Evolutionary conservation across 2,888 invertebrate genomes (phyloP), one percentile per base, ranked within the genome.

Genomic region (Carcina quercana): DNA sequence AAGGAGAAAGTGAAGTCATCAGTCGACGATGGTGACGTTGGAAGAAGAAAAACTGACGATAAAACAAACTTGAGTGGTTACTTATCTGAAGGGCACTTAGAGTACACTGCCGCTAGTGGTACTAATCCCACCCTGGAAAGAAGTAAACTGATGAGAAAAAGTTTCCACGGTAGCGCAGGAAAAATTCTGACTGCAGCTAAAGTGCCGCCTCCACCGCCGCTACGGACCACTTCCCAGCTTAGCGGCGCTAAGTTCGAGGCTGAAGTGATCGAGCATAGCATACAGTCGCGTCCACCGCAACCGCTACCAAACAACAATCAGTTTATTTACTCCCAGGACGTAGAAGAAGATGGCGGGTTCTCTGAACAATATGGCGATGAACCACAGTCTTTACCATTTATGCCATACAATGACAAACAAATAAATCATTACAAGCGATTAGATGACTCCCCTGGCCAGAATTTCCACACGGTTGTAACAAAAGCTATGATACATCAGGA

Each of bases 101-200:
- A 95, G 53, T 93, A 91, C 55, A 84, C 87, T 13, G 88, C 86
- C 17, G 85, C 87, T 10, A 82, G 78, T 36, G 87, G 86, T 17
- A 88, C 91, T 15, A 93, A 94, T 69, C 93, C 94, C 0, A 94
- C 94, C 64, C 84, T 95, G 32, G 94, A 95, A 62, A 87, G 93
- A 41, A 94, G 94, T 68, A 92, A 92, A 56, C 78, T 95, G 36
- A 95, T 95, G 94, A 86, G 94, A 49, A 95, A 95, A 62, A 94
- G 94, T 66, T 94, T 94, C 65, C 94, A 94, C 56, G 92, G 93
- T 24, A 94, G 93, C 59, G 90, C 89, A 15, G 92, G 92, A 0
- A 92, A 94, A 59, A 91, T 93, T 52, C 67, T 94, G 40, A 92
- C 93, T 10, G 91, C 90, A 34, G 91, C 93, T 11, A 95, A 94